These are phyloP conservation scores for Stegostoma tigrinum DNA, from an alignment of 2,113 vertebrate species.

Conservation along the genomic window DNA sequence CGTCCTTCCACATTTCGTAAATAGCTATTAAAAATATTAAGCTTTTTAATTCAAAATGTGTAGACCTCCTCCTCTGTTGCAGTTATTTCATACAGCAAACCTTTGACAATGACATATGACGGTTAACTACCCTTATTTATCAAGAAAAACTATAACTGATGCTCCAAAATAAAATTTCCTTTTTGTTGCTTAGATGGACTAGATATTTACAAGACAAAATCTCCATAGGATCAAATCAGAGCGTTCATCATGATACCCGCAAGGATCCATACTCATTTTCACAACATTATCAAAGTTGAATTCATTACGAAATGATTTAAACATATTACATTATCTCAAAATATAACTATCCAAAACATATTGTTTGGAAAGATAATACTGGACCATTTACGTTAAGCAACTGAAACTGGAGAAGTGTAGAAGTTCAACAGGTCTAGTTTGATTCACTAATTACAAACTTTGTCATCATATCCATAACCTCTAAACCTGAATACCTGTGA, in stretches of 20 bases:
- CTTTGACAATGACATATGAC: background rate
- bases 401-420: background rate
- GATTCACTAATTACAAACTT: background rate
- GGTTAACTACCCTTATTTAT: background rate
- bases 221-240: background rate
- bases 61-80: background rate
- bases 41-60: background rate
- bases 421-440: background rate
- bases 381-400: background rate
- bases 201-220: constrained; percentile 5
- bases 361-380: background rate
- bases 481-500: constrained; percentile 18
- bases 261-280: background rate
- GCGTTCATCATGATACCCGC: background rate
- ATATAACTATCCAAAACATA: background rate
- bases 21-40: background rate
- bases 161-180: background rate
- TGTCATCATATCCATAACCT: background rate
- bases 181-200: background rate
- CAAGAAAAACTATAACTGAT: too few relatives aligned
- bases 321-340: background rate
- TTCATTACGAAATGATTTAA: background rate
- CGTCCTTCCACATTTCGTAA: background rate
- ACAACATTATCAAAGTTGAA: background rate
- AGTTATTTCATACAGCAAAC: background rate